Evolutionary conservation across 2,888 invertebrate genomes (phyloP).

Genomic region (Temnothorax rugatulus): DNA sequence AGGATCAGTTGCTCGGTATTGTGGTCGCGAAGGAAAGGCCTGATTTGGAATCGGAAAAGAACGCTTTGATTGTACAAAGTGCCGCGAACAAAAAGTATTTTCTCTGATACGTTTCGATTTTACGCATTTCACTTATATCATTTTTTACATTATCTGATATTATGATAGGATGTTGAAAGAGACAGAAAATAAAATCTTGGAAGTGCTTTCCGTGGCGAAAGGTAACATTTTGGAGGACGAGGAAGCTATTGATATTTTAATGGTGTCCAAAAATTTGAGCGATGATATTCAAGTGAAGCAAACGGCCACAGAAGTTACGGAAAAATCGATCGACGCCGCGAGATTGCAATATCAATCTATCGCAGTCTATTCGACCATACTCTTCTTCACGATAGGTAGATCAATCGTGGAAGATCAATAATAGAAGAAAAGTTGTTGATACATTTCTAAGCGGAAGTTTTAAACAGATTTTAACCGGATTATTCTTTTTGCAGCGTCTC

Average conservation of each 20-base stretch:
- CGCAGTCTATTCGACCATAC: conserved; percentile 94
- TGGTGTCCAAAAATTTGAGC: conserved; percentile 95
- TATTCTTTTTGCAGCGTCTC: conserved; percentile 88
- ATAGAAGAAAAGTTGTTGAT: conserved; percentile 1
- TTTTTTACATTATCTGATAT: conserved; percentile 39
- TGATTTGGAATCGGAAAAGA: conserved; percentile 96
- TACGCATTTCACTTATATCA: neutral
- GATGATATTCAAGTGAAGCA: conserved; percentile 98
- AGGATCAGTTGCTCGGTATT: conserved; percentile 95
- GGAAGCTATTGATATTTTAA: conserved; percentile 94
- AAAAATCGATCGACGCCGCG: conserved; percentile 95
- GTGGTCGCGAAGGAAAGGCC: conserved; percentile 97
- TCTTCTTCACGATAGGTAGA: conserved; percentile 96
- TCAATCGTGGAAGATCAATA: neutral
- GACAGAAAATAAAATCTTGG: conserved; percentile 96
- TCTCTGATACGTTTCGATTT: neutral
- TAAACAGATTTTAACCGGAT: neutral
- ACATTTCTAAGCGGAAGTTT: neutral
- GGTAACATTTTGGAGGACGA: conserved; percentile 96
- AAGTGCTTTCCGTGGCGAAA: conserved; percentile 90
- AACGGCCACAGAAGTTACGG: conserved; percentile 95
- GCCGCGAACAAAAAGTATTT: conserved; percentile 91
- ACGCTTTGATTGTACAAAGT: conserved; percentile 94
- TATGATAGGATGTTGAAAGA: conserved; percentile 91
- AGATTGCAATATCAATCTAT: conserved; percentile 96